Percentiles rank a stretch among this genome's conserved stretches.
phyloP scores from a whole-genome alignment of 1,140 invertebrate species.

The Papilio aristodemus region DNA sequence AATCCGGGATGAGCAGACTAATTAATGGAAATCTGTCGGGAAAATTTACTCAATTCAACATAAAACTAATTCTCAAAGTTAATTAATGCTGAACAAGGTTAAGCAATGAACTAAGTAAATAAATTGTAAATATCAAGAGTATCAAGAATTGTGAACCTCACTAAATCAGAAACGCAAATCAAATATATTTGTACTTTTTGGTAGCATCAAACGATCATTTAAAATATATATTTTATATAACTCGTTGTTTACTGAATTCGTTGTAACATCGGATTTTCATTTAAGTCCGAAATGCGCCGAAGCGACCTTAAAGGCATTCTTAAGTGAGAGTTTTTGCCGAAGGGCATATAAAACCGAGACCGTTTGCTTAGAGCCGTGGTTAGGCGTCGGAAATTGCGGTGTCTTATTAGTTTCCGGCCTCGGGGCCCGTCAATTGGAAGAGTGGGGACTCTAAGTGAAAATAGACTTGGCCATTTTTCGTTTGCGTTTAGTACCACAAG shows the following conservation, averaged over 20 bases:
- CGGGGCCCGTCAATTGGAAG: slow-evolving; percentile 52
- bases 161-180: not conserved
- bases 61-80: slow-evolving; percentile 28
- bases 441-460: slow-evolving; percentile 52
- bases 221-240: not conserved
- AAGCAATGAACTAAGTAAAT: not conserved
- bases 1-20: slow-evolving; percentile 18
- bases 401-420: slow-evolving; percentile 66
- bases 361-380: slow-evolving; percentile 55
- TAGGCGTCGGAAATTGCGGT: slow-evolving; percentile 64
- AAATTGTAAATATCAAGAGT: slow-evolving; percentile 3
- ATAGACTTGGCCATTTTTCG: slow-evolving; percentile 52
- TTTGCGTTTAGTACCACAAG: slow-evolving; percentile 34
- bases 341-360: slow-evolving; percentile 55
- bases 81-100: slow-evolving; percentile 8
- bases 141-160: slow-evolving; percentile 8
- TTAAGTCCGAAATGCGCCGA: slow-evolving; percentile 39
- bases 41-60: slow-evolving; percentile 15
- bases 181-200: not conserved
- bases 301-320: slow-evolving; percentile 51
- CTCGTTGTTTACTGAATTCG: slow-evolving; percentile 3
- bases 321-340: slow-evolving; percentile 55
- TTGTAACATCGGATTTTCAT: slow-evolving; percentile 31
- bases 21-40: slow-evolving; percentile 27
- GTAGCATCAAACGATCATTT: slow-evolving; percentile 2